phyloP scores from a whole-genome alignment of 2,797 vertebrate species.

The Microchirus variegatus region DNA sequence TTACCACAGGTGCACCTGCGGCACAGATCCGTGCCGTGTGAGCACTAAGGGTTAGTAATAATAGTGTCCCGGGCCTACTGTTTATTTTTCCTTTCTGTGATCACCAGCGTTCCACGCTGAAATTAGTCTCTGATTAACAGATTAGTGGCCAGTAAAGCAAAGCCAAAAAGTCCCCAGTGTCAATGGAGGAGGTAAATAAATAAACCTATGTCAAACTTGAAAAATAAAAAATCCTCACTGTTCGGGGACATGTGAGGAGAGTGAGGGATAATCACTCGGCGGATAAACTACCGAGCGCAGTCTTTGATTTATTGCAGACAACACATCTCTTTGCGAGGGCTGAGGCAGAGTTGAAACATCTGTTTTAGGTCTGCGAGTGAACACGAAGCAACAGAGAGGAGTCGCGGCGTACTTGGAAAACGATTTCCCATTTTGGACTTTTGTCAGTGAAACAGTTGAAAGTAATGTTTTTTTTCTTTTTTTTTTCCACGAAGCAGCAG shows the following conservation, averaged over 20 bases:
- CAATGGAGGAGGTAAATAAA: slow-evolving; percentile 10
- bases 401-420: slow-evolving; percentile 62
- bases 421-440: slow-evolving; percentile 72
- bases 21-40: too few species aligned
- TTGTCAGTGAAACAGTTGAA: slow-evolving; percentile 52
- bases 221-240: slow-evolving; percentile 14
- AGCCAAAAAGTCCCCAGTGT: not conserved
- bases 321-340: slow-evolving; percentile 57
- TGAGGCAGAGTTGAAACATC: slow-evolving; percentile 65
- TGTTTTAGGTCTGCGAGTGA: slow-evolving; percentile 70
- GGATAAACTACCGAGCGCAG: slow-evolving; percentile 39
- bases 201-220: slow-evolving; percentile 13
- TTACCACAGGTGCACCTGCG: too few species aligned
- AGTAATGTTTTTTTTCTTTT: slow-evolving; percentile 57
- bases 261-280: slow-evolving; percentile 29
- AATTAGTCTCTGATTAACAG: slow-evolving; percentile 39
- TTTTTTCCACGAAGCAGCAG: slow-evolving; percentile 41
- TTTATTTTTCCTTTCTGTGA: slow-evolving; percentile 47
- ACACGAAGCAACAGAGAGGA: slow-evolving; percentile 56
- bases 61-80: not conserved
- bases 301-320: slow-evolving; percentile 65
- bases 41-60: not conserved
- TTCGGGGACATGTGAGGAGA: slow-evolving; percentile 30
- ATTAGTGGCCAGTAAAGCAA: slow-evolving; percentile 25
- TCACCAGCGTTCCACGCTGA: slow-evolving; percentile 32